Base-by-base conservation (phyloP, 2,888 invertebrate species). In the Andrena dorsata region DNA sequence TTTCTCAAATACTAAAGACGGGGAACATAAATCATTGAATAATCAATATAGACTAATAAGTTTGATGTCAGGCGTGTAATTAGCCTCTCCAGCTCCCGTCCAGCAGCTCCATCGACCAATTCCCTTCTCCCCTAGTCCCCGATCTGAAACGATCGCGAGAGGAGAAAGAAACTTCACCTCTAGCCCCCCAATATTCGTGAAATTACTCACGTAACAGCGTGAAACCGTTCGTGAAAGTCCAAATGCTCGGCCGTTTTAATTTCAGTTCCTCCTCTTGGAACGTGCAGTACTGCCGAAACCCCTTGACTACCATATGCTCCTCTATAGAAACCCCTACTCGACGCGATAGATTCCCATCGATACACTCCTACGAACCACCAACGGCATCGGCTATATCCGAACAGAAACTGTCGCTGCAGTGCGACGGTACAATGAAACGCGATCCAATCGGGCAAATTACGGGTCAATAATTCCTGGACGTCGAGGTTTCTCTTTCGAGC, bases 191-290 rank as follows among this genome's bases (percentile, higher is more conserved):
- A 63, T 78, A 76, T 78, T 53, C 47, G 16, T 60, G 68, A 69
- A 76, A 23, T 68, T 53, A 76, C 63, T 75, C 61, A 68, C 66
- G 75, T 56, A 69, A 76, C 76, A 56, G 32, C 30, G 26, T 56
- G 75, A 77, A 77, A 77, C 66, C 75, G 63, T n/a, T 56, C 28
- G 78, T 78, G 78, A 78, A 76, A 78, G 76, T 78, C 61, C 53
- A 49, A 76, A 76, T 69, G 76, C 47, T 61, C 51, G 75, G 6
- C 49, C 47, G 8, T 23, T 65, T 20, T 30, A 49, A 32, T 61
- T 68, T 41, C 47, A 7, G n/a, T 41, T 41, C 69, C 26, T 26
- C 41, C 41, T 41, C 4, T 41, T n/a, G 6, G 64, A 56, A 47
- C 16, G 8, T 56, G 32, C 56, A 32, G 66, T 75, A 13, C 51